A percentile compares a stretch with the other conserved stretches of the same genome.
phyloP scores from a whole-genome alignment of 2,113 vertebrate species.

The Pampusana beccarii region DNA sequence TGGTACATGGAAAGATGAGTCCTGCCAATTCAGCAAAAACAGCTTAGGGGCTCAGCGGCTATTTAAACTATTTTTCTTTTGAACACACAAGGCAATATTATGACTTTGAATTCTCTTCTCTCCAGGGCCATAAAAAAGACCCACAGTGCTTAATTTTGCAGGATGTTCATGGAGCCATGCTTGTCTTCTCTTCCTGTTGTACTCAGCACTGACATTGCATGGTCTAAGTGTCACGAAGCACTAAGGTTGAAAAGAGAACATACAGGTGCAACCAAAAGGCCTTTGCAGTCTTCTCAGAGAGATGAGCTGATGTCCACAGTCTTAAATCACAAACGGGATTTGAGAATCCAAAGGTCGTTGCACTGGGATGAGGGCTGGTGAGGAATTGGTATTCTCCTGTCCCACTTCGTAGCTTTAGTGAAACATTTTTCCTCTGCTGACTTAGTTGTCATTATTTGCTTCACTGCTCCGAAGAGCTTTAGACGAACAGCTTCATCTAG shows the following conservation, averaged over 20 bases:
- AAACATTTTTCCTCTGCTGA: not conserved
- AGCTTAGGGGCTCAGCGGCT: fast-evolving
- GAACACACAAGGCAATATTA: not conserved
- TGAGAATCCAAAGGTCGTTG: not conserved
- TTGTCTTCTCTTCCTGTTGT: not conserved
- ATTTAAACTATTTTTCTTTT: fast-evolving
- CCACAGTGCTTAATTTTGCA: not conserved
- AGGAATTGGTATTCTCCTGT: not conserved
- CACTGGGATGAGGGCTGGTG: fast-evolving
- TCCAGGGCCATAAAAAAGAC: not conserved
- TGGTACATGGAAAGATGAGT: not conserved
- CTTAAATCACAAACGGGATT: not conserved
- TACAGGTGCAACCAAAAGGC: not conserved
- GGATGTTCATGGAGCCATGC: not conserved
- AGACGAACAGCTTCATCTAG: not conserved
- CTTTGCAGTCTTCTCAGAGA: not conserved
- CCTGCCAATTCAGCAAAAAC: not conserved
- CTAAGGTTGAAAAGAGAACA: not conserved
- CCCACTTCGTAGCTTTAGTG: not conserved
- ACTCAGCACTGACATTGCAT: not conserved
- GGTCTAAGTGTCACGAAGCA: not conserved
- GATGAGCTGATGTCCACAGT: not conserved
- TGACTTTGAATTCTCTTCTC: not conserved
- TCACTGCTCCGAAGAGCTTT: not conserved
- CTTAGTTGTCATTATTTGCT: fast-evolving